phyloP scores from a whole-genome alignment of 2,888 invertebrate species.

The Drosophila borealis region DNA sequence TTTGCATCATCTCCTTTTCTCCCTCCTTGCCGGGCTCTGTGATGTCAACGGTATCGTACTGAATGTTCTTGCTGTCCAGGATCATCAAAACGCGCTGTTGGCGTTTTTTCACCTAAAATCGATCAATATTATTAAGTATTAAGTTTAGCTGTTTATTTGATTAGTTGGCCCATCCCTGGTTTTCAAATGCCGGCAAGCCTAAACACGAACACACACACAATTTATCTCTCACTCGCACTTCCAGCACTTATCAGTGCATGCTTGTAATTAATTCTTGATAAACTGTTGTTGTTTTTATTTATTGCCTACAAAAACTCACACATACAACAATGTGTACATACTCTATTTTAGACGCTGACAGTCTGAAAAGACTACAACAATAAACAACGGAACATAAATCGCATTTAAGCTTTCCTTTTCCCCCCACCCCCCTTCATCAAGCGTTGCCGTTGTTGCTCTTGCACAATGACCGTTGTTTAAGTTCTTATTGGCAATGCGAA shows the following conservation, averaged over 20 bases:
- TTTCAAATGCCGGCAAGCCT: constrained; percentile 62
- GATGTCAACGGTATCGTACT: constrained; percentile 96
- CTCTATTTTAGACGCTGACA: constrained; percentile 46
- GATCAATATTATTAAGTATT: not conserved
- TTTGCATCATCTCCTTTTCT: constrained; percentile 96
- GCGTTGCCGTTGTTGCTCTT: constrained; percentile 24
- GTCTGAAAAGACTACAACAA: constrained; percentile 23
- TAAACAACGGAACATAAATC: constrained; percentile 39
- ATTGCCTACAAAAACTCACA: constrained; percentile 21
- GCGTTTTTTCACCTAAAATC: constrained; percentile 94
- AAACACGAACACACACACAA: constrained; percentile 11
- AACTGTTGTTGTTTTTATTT: constrained; percentile 33
- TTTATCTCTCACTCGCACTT: constrained; percentile 5
- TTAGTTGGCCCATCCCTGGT: constrained; percentile 34
- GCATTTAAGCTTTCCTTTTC: constrained; percentile 22
- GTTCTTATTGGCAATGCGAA: constrained; percentile 51
- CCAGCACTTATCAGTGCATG: constrained; percentile 19
- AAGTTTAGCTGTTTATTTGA: not conserved
- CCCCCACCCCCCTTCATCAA: constrained; percentile 12
- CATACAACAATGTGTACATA: constrained; percentile 8
- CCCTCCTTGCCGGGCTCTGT: constrained; percentile 96
- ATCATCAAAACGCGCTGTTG: constrained; percentile 97
- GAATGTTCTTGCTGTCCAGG: constrained; percentile 95
- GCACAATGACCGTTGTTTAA: constrained; percentile 62
- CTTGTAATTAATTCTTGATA: constrained; percentile 59